Conservation (phyloP, 2,113 vertebrate genomes). For the Labeo rohita region DNA sequence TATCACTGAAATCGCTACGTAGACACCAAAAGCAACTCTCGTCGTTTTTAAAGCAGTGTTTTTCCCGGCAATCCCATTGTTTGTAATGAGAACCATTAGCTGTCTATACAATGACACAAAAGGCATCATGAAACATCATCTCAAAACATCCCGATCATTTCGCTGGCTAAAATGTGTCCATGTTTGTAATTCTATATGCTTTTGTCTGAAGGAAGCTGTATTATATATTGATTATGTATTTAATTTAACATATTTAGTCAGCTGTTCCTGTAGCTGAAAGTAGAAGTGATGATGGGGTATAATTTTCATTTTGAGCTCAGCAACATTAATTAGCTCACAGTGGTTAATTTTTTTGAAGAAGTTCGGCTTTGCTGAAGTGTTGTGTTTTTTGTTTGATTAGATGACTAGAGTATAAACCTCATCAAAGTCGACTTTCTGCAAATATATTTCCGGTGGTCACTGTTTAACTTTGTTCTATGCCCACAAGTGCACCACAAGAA, state of each 20-base stretch:
- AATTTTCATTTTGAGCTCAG: not conserved
- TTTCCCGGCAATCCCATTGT: not conserved
- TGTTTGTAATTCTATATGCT: not conserved
- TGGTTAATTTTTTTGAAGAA: not conserved
- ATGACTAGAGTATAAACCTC: not conserved
- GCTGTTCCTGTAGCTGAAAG: not conserved
- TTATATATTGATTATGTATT: constrained; percentile 27
- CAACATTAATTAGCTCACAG: not conserved
- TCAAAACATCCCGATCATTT: not conserved
- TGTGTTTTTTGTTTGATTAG: not conserved
- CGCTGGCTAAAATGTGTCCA: not conserved
- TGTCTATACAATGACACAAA: not conserved
- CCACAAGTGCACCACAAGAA: not conserved
- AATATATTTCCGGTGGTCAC: constrained; percentile 1
- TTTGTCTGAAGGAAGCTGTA: not conserved
- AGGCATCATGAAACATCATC: constrained; percentile 13
- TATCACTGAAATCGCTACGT: not conserved
- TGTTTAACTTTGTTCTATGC: not conserved
- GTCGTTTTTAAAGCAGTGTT: not conserved
- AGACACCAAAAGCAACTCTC: not conserved
- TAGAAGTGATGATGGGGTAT: not conserved
- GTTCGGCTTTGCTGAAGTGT: not conserved
- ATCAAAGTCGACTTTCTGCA: not conserved
- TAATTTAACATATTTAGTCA: constrained; percentile 12
- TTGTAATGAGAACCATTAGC: not conserved